These are phyloP conservation scores for Temnothorax longispinosus DNA, from an alignment of 1,140 invertebrate species.

Conservation along the genomic window DNA sequence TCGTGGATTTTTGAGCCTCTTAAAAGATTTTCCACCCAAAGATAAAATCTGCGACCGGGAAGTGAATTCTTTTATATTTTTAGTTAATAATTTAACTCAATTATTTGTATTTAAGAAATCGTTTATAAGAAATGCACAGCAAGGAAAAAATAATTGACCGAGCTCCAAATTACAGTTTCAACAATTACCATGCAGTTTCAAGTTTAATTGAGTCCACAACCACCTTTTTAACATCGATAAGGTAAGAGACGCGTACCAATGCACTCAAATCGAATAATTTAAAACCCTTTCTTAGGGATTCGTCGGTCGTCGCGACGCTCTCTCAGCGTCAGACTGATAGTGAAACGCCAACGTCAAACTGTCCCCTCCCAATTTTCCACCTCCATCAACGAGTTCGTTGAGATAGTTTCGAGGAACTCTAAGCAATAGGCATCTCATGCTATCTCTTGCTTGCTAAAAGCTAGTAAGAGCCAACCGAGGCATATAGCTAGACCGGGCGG, in stretches of 20 bases:
- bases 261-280: neutral
- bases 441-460: constrained; percentile 6
- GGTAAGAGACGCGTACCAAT: constrained; percentile 2
- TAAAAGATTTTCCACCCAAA: neutral
- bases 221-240: neutral
- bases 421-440: constrained; percentile 56
- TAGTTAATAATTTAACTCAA: neutral
- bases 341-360: constrained; percentile 70
- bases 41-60: neutral
- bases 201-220: neutral
- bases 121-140: neutral
- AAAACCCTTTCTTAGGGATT: constrained; percentile 58
- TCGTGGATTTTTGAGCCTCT: neutral
- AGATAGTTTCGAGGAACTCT: constrained; percentile 66
- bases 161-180: neutral
- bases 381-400: constrained; percentile 62
- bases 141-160: neutral
- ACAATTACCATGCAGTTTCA: neutral
- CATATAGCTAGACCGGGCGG: constrained; percentile 6
- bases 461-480: constrained; percentile 27
- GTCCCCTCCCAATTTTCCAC: constrained; percentile 72
- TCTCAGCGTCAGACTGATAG: constrained; percentile 74
- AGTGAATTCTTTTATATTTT: neutral
- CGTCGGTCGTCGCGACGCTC: constrained; percentile 73
- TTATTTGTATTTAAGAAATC: neutral